Conservation (phyloP, 2,888 invertebrate genomes). For the Leucoma salicis region DNA sequence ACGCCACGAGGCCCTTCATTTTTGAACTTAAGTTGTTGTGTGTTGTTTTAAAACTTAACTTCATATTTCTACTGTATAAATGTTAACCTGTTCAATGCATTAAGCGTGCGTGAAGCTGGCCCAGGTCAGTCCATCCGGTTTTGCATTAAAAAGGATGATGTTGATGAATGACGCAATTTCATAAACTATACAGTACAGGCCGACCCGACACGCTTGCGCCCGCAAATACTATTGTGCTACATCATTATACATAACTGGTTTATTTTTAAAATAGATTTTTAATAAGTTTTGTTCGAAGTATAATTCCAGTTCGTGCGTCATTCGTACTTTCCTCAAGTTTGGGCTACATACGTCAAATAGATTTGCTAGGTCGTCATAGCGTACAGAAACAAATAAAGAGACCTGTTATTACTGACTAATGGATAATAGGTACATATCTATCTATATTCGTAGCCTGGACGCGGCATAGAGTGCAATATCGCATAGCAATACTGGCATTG, state of each 20-base stretch:
- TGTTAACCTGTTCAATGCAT: no score
- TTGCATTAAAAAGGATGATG: no score
- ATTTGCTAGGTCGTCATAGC: not conserved
- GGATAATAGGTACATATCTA: no score
- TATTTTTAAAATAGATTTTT: not conserved
- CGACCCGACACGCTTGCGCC: not conserved
- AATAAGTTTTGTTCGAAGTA: not conserved
- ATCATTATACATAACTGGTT: not conserved
- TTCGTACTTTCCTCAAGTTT: not conserved
- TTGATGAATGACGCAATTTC: not conserved
- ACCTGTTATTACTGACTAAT: conserved; percentile 17
- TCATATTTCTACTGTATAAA: no score
- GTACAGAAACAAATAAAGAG: conserved; percentile 1
- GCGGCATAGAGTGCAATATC: conserved; percentile 22
- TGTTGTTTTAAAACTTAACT: no score
- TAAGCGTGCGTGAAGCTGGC: no score
- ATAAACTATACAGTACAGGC: not conserved
- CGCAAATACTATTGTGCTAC: not conserved
- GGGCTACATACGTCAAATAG: conserved; percentile 4
- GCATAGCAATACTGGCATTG: conserved; percentile 37
- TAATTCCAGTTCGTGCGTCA: conserved; percentile 3
- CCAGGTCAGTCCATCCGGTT: no score
- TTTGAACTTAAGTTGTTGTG: no score
- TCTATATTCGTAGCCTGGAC: no score
- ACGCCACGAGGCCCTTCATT: no score